These are phyloP conservation scores for cattle (Bos taurus) DNA, from an alignment of 2,113 vertebrate species.

Conservation along the genomic window ARS-UCD2.0 NC_037348.1:21629501-21630000, in stretches of 20 bases:
- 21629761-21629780: not conserved
- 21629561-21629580: not conserved
- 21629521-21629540: not conserved
- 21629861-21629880: not conserved
- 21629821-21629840: not conserved
- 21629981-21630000: not conserved
- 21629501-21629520: not conserved
- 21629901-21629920: not conserved
- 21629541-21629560: not conserved
- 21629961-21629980: not conserved
- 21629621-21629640: not conserved
- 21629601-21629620: not conserved
- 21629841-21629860: not conserved
- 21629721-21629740: not conserved
- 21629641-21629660: not conserved
- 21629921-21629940: not conserved
- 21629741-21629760: not conserved
- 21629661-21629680: not conserved
- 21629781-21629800: not conserved
- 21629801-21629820: not conserved
- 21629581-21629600: not conserved
- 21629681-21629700: not conserved
- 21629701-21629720: not conserved
- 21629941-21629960: not conserved
- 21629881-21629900: not conserved